Evolutionary conservation across 2,797 vertebrate genomes (phyloP).

Genomic region (Mus caroli): DNA sequence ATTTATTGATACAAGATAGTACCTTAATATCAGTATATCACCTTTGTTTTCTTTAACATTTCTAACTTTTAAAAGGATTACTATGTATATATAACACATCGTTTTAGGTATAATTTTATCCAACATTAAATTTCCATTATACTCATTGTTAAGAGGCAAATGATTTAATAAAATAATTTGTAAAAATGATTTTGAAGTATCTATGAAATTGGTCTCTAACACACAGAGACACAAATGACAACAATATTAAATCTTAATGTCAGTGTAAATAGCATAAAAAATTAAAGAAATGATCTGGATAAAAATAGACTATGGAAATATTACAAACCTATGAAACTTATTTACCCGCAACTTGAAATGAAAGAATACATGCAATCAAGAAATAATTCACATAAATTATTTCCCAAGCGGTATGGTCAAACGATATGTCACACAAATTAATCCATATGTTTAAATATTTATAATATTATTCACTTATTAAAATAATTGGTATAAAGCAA

Average conservation of each 20-base stretch:
- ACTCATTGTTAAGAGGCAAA: constrained; percentile 14
- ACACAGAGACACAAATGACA: not conserved
- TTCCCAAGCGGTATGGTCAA: not conserved
- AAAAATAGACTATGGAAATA: not conserved
- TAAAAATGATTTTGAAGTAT: constrained; percentile 74
- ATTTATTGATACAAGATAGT: constrained; percentile 14
- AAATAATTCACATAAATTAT: not conserved
- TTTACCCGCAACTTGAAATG: not conserved
- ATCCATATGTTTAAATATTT: not conserved
- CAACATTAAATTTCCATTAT: constrained; percentile 32
- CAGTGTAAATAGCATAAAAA: not conserved
- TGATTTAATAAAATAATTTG: constrained; percentile 56
- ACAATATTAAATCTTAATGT: not conserved
- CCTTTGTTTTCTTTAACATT: not conserved
- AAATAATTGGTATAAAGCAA: not conserved
- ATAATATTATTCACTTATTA: not conserved
- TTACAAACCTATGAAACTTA: not conserved
- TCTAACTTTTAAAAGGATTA: constrained; percentile 43
- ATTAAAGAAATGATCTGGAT: not conserved
- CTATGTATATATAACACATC: not conserved
- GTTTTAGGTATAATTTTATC: constrained; percentile 57
- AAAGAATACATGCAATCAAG: not conserved
- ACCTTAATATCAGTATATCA: not conserved
- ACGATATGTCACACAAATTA: not conserved
- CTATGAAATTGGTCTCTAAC: constrained; percentile 25